Evolutionary conservation across 2,797 vertebrate species (phyloP).

Genomic region (Eutrigla gurnardus): DNA sequence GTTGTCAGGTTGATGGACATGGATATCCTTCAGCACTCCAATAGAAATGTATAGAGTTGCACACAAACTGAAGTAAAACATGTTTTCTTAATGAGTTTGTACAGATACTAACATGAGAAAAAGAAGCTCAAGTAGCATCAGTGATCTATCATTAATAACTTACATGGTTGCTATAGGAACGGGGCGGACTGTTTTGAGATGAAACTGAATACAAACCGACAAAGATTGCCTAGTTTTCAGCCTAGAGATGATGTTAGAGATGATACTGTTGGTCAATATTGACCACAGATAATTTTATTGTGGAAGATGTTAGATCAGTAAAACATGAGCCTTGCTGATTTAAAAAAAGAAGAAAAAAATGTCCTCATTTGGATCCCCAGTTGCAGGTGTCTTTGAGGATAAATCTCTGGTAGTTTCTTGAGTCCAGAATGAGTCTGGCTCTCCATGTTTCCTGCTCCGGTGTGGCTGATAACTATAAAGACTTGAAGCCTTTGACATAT

Average conservation of each 20-base stretch:
- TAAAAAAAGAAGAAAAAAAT: not conserved
- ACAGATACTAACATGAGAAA: not conserved
- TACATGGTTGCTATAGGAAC: not conserved
- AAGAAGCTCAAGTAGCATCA: not conserved
- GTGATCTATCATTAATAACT: not conserved
- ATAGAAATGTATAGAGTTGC: not conserved
- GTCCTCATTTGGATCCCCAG: too few relatives aligned
- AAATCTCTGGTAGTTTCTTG: not conserved
- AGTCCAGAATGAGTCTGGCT: not conserved
- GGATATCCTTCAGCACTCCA: not conserved
- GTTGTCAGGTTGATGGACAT: slow-evolving; percentile 17
- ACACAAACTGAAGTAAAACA: not conserved
- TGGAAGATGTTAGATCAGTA: not conserved
- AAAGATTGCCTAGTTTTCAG: not conserved
- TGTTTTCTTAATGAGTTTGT: not conserved
- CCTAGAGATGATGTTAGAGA: not conserved
- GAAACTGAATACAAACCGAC: not conserved
- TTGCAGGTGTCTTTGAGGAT: not conserved
- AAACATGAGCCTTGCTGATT: not conserved
- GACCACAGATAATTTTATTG: not conserved
- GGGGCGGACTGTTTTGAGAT: not conserved
- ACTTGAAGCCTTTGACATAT: not conserved
- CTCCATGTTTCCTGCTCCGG: slow-evolving; percentile 1
- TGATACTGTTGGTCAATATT: not conserved
- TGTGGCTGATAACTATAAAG: slow-evolving; percentile 2